Conservation (phyloP, 1,140 invertebrate genomes). For the Forficula auricularia region DNA sequence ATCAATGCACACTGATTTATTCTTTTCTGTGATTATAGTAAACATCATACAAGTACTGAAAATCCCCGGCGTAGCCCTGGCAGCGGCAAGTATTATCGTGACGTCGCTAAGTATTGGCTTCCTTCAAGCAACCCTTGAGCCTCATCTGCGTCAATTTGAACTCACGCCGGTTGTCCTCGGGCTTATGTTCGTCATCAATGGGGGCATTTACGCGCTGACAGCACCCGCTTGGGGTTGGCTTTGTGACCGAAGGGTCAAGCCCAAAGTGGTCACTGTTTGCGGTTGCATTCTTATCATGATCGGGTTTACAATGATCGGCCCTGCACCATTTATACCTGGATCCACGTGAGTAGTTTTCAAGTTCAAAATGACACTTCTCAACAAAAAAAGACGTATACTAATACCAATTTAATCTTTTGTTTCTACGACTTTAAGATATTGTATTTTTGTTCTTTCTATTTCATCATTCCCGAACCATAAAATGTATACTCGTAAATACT, state of each 20-base stretch:
- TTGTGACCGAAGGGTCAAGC: conserved; percentile 44
- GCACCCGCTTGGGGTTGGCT: conserved; percentile 66
- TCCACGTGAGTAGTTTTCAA: conserved; percentile 35
- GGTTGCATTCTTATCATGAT: conserved; percentile 44
- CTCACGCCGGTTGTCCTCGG: conserved; percentile 57
- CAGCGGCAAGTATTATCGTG: conserved; percentile 47
- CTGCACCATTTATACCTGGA: conserved; percentile 47
- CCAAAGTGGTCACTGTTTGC: conserved; percentile 46
- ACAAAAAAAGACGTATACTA: too few relatives aligned
- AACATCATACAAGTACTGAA: conserved; percentile 41
- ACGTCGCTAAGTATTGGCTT: conserved; percentile 69
- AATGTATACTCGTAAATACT: too few relatives aligned
- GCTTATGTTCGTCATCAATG: conserved; percentile 74
- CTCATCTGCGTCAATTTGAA: conserved; percentile 52
- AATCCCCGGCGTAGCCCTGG: conserved; percentile 48
- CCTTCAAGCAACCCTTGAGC: conserved; percentile 61
- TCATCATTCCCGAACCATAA: too few relatives aligned
- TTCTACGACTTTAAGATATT: too few relatives aligned
- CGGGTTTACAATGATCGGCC: conserved; percentile 55
- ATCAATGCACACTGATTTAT: not conserved
- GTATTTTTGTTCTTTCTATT: too few relatives aligned
- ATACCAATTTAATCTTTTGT: too few relatives aligned
- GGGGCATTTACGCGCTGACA: conserved; percentile 62
- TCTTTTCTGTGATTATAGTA: conserved; percentile 26
- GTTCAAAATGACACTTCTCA: too few relatives aligned